Conservation (phyloP, 1,140 invertebrate genomes). For the Odontomachus brunneus region DNA sequence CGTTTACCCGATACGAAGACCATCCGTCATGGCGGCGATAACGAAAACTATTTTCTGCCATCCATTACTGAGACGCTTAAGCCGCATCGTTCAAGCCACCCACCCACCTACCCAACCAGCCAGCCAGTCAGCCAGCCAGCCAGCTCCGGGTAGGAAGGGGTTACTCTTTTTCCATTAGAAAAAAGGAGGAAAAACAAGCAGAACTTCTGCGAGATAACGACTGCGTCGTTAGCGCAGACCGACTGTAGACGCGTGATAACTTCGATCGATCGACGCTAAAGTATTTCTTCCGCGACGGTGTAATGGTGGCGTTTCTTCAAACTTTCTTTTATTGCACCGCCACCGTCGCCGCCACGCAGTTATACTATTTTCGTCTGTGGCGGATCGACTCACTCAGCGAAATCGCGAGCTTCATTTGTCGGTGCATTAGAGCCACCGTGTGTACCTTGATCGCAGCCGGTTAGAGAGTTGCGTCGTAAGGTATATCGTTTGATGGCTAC, state of each 20-base stretch:
- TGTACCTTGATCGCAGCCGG: conserved; percentile 17
- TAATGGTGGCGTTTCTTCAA: conserved; percentile 50
- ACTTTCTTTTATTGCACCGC: conserved; percentile 46
- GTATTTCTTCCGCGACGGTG: conserved; percentile 34
- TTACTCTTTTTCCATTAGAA: conserved; percentile 45
- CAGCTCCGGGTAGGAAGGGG: conserved; percentile 13
- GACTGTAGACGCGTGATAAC: conserved; percentile 53
- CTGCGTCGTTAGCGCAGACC: conserved; percentile 37
- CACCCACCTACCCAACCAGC: background rate
- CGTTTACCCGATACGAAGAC: conserved; percentile 54
- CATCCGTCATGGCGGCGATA: conserved; percentile 56
- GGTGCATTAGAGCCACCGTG: conserved; percentile 31
- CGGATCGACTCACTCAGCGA: conserved; percentile 34
- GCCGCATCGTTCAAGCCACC: conserved; percentile 35
- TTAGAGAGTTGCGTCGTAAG: background rate
- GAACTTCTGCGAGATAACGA: conserved; percentile 44
- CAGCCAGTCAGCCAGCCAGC: too few relatives aligned
- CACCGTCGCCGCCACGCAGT: too few relatives aligned
- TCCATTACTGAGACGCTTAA: conserved; percentile 61
- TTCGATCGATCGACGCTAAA: conserved; percentile 48
- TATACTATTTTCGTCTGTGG: conserved; percentile 34
- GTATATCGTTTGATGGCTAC: background rate
- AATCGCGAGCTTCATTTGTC: conserved; percentile 48
- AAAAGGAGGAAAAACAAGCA: conserved; percentile 18
- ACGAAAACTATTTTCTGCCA: conserved; percentile 60